Base-by-base conservation (phyloP, 2,797 vertebrate species). In the Lophius americanus region DNA sequence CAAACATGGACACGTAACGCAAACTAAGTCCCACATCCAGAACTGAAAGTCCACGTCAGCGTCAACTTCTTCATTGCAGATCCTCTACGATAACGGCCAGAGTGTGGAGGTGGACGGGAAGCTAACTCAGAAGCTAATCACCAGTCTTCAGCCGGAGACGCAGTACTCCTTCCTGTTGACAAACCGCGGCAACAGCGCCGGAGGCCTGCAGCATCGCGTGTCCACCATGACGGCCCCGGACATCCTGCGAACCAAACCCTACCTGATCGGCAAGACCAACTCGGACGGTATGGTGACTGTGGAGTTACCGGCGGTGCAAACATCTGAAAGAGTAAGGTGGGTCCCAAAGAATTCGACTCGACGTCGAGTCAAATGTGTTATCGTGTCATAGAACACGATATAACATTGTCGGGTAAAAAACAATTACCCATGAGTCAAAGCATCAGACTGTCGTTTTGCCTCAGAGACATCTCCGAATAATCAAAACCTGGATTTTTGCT, bases 151-250 rank as follows among this genome's bases (percentile, higher is more conserved):
- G 72, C 98, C 98, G 0, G 97, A 98, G 89, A 99, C 98, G 0
- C 96, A 97, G 1, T 99, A 99, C 82, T 99, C 98, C 0, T 99
- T 99, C 83, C 96, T 99, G 54, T 82, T 99, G 78, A 99, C 98
- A 5, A 99, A 99, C 79, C 97, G 98, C 10, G 98, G 98, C 1
- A 99, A 99, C 82, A 99, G 98, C 36, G 98, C 98, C 0, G 98
- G 98, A 0, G 98, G 98, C 4, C 94, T 99, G 62, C 98, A 99
- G 85, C 98, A 99, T 74, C 95, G 96, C 2, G 98, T 99, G 5
- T 96, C 96, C 1, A 96, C 97, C 57, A 97, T 96, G 91, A 99
- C 98, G 0, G 98, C 98, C 0, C 98, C 98, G 0, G 97, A 99
- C 0, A 94, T 99, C 4, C 94, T 99, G 0, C 96, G 95, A 33